These are phyloP conservation scores for Dryococelus australis DNA, from an alignment of 2,888 invertebrate genomes.

Conservation along the genomic window DNA sequence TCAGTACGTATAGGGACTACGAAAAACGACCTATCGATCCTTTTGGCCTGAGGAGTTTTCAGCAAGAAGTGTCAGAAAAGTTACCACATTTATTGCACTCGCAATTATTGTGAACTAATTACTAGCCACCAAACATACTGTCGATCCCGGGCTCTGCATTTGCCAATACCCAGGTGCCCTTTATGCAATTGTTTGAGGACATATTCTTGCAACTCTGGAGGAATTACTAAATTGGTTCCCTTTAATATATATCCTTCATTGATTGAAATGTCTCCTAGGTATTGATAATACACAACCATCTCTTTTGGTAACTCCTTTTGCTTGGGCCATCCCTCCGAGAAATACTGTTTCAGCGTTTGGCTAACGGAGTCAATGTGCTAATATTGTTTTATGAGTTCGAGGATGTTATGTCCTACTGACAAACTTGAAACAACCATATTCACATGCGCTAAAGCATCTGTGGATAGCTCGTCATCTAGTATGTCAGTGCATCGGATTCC, in stretches of 20 bases:
- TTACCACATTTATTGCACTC: too few species aligned
- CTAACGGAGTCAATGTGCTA: neutral
- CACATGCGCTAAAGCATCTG: neutral
- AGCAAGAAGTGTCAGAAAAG: too few species aligned
- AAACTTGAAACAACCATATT: too few species aligned
- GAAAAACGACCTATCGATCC: too few species aligned
- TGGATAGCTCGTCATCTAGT: neutral
- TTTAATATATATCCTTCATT: neutral
- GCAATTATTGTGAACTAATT: too few species aligned
- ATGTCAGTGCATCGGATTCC: neutral
- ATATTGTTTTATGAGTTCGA: neutral
- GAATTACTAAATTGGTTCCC: neutral
- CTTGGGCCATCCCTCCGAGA: neutral
- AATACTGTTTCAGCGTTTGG: neutral
- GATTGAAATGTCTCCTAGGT: neutral
- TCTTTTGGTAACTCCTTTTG: neutral
- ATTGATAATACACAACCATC: too few species aligned
- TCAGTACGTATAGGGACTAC: too few species aligned
- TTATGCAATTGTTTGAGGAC: neutral
- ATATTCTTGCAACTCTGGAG: too few species aligned
- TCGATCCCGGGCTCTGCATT: neutral
- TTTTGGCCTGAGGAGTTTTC: too few species aligned
- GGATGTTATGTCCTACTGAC: neutral
- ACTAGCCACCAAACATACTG: neutral
- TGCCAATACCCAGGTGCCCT: neutral